A percentile compares a stretch with the other conserved stretches of the same genome.
Evolutionary conservation across 2,888 invertebrate species (phyloP).

Genomic region (Melanophora roralis): DNA sequence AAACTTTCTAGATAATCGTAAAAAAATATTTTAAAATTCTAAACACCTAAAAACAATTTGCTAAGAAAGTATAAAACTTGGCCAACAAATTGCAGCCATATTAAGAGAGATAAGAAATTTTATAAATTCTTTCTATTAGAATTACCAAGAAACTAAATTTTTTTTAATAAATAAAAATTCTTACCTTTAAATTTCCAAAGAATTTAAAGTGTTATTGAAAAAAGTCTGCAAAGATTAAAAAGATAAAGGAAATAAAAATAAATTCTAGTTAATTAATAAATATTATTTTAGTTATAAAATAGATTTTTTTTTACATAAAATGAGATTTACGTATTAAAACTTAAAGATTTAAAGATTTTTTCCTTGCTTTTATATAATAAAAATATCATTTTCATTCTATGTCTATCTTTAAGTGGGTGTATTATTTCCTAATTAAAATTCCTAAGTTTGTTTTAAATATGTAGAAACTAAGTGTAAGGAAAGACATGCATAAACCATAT

Average conservation of each 20-base stretch:
- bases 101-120: background rate
- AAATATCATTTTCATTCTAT: background rate
- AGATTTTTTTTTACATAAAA: too few species aligned
- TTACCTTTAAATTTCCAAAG: constrained; percentile 34
- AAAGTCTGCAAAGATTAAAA: constrained; percentile 20
- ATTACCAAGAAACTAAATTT: too few species aligned
- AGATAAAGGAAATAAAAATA: background rate
- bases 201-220: background rate
- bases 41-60: background rate
- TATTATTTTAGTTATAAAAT: too few species aligned
- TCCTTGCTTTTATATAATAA: too few species aligned
- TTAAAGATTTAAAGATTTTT: too few species aligned
- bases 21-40: background rate
- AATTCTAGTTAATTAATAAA: background rate
- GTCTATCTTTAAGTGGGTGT: constrained; percentile 23
- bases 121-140: background rate
- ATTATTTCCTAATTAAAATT: constrained; percentile 55
- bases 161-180: background rate
- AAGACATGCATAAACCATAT: background rate
- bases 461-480: constrained; percentile 13
- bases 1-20: too few species aligned
- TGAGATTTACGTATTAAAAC: too few species aligned
- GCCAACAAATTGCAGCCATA: background rate
- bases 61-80: background rate
- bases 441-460: constrained; percentile 39